Base-by-base conservation (phyloP, 1,140 invertebrate genomes). In the Trichonephila clavipes region DNA sequence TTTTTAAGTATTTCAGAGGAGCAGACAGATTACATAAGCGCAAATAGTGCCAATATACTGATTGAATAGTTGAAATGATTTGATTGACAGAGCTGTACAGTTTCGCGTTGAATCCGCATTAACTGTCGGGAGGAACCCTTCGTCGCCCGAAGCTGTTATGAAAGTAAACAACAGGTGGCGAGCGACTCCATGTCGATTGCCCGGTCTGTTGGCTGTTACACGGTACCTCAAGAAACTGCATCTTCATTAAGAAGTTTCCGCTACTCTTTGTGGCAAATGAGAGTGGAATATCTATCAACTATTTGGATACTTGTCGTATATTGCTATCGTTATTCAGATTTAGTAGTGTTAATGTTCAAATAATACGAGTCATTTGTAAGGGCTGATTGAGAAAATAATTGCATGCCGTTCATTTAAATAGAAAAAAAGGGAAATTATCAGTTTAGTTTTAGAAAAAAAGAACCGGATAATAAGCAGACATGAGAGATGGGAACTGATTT, bases 141-240 rank as follows among this genome's bases (percentile, higher is more conserved):
- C 83, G 66, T 34, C 69, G 89, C 90, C 90, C 44, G 90, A 19
- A 87, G 91, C 64, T 77, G 44, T 77, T 18, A 19, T 58, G 19
- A 64, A 87, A 72, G 91, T 92, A 92, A 92, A 92, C 91, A 92
- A 92, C 91, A 92, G 91, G 77, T 92, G 91, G 91, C 64, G 1
- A 92, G 91, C 91, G 91, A 44, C 24, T 51, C 44, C 51, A 28
- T 40, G 21, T 66, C 86, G 83, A 44, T 83, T 40, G n/a, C 82
- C 24, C n/a, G 72, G 21, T 34, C 24, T 34, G 69, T 28, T 77
- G 44, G 64, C 64, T 69, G 81, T 44, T 58, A 24, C 44, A 24
- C 21, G 51, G 16, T 19, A 34, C n/a, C 72, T 81, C 61, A 62
- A 18, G 72, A 24, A 81, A 18, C 44, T 21, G 59, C 59, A 51